Evolutionary conservation across 2,797 vertebrate species (phyloP).

Genomic region (Eupleurogrammus muticus): DNA sequence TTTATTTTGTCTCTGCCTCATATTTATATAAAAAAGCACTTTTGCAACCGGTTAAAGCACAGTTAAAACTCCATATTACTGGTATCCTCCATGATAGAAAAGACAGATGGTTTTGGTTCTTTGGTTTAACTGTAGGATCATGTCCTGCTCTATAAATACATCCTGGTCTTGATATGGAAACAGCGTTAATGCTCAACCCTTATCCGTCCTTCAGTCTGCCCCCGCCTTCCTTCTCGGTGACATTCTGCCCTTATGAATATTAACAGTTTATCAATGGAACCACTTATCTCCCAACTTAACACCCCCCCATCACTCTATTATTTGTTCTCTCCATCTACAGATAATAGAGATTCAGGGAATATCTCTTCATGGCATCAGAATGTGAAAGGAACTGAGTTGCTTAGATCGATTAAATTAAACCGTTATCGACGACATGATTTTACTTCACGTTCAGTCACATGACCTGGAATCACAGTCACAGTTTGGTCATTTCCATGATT

Average conservation of each 20-base stretch:
- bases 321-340: conserved; percentile 25
- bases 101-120: no score
- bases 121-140: conserved; percentile 19
- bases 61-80: no score
- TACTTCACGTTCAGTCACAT: no score
- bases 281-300: conserved; percentile 61
- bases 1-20: no score
- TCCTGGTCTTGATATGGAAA: conserved; percentile 60
- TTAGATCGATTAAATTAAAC: conserved; percentile 50
- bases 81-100: no score
- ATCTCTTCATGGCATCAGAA: conserved; percentile 47
- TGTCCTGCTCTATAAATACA: conserved; percentile 35
- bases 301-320: conserved; percentile 51
- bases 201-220: conserved; percentile 45
- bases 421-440: conserved; percentile 47
- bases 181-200: conserved; percentile 50
- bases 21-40: no score
- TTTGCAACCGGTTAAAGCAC: no score
- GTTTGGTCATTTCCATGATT: no score
- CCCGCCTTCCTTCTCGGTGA: conserved; percentile 22
- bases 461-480: no score
- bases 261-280: conserved; percentile 60
- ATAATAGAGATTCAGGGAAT: conserved; percentile 21
- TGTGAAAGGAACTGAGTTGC: conserved; percentile 34
- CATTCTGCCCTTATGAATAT: conserved; percentile 61